Evolutionary conservation across 2,113 vertebrate species (phyloP), one percentile per base, ranked within the genome.

Genomic region (Chaetops frenatus): DNA sequence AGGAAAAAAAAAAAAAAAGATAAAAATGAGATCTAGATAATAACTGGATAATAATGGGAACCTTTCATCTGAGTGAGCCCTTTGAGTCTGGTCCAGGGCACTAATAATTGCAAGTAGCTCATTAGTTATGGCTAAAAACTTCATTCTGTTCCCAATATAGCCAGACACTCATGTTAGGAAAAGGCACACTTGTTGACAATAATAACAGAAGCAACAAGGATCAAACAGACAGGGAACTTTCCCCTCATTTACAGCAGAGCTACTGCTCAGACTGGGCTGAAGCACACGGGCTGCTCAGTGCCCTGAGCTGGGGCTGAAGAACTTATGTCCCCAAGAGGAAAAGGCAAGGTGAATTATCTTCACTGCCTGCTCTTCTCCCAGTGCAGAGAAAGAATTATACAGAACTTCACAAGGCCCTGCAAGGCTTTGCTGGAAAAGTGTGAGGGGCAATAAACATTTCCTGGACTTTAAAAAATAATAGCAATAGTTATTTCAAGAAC

Each of bases 41-140:
- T 81, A 81, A 78, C 5, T 56, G 53, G 40, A 38, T 69, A 79
- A 78, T 36, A 94, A 78, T 15, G n/a, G 35, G 35, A 53, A 56
- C 9, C 72, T 93, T 93, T 84, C 66, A 90, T 60, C 53, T 8
- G 9, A 80, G 38, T 62, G 77, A 94, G 64, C 36, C 65, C 81
- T 89, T 81, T 87, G 86, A 89, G 84, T 38, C 56, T 35, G 33
- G 48, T 60, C 76, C 90, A 96, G 80, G 22, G 66, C 88, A 94
- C 38, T 45, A 86, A 50, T 64, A 86, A 95, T 36, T 83, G 54
- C 1, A 6, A 88, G 72, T 5, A 77, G 81, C 51, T 95, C 74
- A 47, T 90, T 82, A 91, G 76, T 90, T 80, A 83, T 6, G 15
- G 70, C 45, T 82, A 58, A 91, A 92, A 95, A 61, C 47, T 85